Percentiles rank a stretch among this genome's conserved stretches.
Conservation (phyloP, 2,888 invertebrate species). For the Parnassius glacialis region DNA sequence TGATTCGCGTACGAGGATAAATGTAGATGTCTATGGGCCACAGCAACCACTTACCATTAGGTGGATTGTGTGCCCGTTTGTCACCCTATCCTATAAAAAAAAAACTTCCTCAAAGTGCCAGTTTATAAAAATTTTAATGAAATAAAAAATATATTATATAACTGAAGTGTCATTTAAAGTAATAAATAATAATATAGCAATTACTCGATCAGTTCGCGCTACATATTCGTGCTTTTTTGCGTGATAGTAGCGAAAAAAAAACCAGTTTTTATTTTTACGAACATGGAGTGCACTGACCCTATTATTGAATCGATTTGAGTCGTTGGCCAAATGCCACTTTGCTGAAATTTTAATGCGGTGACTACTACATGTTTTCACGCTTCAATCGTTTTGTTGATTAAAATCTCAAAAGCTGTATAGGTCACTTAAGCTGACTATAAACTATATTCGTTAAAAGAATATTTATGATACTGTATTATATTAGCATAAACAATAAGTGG, state of each 20-base stretch:
- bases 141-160: too few relatives aligned
- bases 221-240: not conserved
- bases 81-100: too few relatives aligned
- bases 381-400: too few relatives aligned
- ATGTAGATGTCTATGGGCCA: too few relatives aligned
- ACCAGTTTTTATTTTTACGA: constrained; percentile 7
- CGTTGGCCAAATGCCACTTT: constrained; percentile 20
- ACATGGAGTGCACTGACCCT: constrained; percentile 20
- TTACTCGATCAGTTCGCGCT: constrained; percentile 3
- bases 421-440: not conserved
- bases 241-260: constrained; percentile 3
- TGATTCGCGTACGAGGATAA: too few relatives aligned
- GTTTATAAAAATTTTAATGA: too few relatives aligned
- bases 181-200: constrained; percentile 9
- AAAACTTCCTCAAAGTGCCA: too few relatives aligned
- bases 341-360: constrained; percentile 5
- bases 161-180: not conserved
- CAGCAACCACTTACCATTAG: too few relatives aligned
- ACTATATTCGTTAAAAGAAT: too few relatives aligned
- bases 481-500: too few relatives aligned
- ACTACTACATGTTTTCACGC: not conserved
- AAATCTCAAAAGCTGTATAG: not conserved
- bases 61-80: too few relatives aligned
- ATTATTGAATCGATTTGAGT: constrained; percentile 2
- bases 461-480: too few relatives aligned